These are phyloP conservation scores for Hydrozoanthus gracilis DNA, from an alignment of 92 coral and sea anemone species.

Conservation along the genomic window DNA sequence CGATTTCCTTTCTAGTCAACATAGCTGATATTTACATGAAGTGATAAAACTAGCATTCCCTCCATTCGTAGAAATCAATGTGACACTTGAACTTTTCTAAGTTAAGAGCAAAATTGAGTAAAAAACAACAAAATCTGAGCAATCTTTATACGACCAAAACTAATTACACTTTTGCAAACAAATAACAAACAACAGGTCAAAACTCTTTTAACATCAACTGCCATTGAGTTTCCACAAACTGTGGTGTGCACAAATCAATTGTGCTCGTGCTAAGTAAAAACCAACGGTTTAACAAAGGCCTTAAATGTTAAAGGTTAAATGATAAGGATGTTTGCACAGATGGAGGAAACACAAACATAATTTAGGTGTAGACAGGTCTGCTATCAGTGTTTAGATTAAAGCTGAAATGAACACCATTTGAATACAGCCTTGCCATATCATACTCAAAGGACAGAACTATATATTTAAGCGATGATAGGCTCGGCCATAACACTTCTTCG, in stretches of 20 bases:
- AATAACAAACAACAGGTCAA: background rate
- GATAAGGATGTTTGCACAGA: constrained; percentile 42
- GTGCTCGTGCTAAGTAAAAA: background rate
- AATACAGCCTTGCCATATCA: background rate
- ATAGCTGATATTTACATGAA: constrained; percentile 26
- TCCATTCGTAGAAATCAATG: background rate
- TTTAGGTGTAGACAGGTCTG: constrained; percentile 45
- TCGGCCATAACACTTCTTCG: background rate
- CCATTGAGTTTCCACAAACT: background rate
- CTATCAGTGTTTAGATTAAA: constrained; percentile 40
- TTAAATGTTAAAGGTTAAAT: constrained; percentile 38
- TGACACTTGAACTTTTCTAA: background rate
- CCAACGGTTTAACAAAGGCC: constrained; percentile 15
- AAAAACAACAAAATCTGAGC: background rate
- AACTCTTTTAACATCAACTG: background rate
- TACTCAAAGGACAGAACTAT: constrained; percentile 17
- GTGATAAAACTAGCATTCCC: constrained; percentile 19
- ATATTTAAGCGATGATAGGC: constrained; percentile 37
- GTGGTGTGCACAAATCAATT: constrained; percentile 4
- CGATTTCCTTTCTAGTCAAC: constrained; percentile 27
- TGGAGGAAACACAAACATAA: constrained; percentile 31
- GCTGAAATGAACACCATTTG: constrained; percentile 32
- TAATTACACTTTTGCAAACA: constrained; percentile 1
- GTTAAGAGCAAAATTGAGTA: background rate
- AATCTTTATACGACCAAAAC: background rate